These are phyloP conservation scores for Electrophaes corylata DNA, from an alignment of 2,888 invertebrate genomes.

Conservation along the genomic window DNA sequence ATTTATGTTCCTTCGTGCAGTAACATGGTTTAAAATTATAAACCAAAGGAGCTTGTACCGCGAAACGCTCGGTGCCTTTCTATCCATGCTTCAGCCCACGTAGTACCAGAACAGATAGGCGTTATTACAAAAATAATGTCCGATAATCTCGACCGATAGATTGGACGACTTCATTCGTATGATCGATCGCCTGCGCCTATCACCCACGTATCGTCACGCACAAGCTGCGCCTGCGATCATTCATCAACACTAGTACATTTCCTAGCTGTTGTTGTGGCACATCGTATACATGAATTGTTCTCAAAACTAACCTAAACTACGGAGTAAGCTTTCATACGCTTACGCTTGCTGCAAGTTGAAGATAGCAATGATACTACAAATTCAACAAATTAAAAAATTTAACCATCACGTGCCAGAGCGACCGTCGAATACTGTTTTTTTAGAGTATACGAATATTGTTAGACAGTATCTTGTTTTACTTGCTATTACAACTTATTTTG, in stretches of 20 bases:
- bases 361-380: background rate
- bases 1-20: background rate
- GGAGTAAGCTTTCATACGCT: background rate
- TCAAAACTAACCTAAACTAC: background rate
- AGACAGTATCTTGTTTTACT: constrained; percentile 12
- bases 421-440: constrained; percentile 1
- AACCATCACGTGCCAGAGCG: background rate
- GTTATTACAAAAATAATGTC: constrained; percentile 65
- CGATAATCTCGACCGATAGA: constrained; percentile 60
- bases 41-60: constrained; percentile 28
- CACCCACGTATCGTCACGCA: constrained; percentile 73
- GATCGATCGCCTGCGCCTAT: constrained; percentile 69
- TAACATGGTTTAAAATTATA: constrained; percentile 12
- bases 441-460: constrained; percentile 13
- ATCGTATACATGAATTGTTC: background rate
- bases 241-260: constrained; percentile 41
- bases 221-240: constrained; percentile 45
- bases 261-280: constrained; percentile 16
- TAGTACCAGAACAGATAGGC: constrained; percentile 49
- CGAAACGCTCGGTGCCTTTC: constrained; percentile 45
- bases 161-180: constrained; percentile 73
- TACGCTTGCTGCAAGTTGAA: background rate
- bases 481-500: constrained; percentile 47
- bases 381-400: background rate
- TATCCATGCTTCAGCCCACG: constrained; percentile 51